Evolutionary conservation across 2,888 invertebrate species (phyloP).

Genomic region (Plagiodera versicolora): DNA sequence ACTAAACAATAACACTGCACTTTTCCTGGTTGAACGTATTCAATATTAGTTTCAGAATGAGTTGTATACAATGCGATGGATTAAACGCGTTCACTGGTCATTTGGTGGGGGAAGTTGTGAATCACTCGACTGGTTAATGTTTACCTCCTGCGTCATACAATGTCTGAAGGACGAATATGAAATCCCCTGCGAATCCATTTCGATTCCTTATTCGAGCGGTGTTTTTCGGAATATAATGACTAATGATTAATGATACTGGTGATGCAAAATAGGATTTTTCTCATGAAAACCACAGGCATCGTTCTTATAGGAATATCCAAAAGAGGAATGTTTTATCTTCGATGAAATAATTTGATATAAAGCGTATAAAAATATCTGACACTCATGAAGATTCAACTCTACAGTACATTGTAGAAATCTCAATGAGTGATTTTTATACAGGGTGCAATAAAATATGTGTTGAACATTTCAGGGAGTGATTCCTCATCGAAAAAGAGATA

Average conservation of each 20-base stretch:
- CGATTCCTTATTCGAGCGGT: constrained; percentile 27
- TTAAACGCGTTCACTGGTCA: constrained; percentile 37
- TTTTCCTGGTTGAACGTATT: constrained; percentile 24
- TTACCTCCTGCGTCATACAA: constrained; percentile 44
- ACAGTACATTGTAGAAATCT: too few relatives aligned
- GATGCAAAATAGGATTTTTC: constrained; percentile 10
- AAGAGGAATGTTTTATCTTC: too few relatives aligned
- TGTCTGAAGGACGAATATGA: constrained; percentile 42
- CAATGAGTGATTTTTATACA: too few relatives aligned
- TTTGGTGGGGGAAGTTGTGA: constrained; percentile 41
- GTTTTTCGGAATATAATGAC: constrained; percentile 15
- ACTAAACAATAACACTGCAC: constrained; percentile 15
- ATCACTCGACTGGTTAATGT: constrained; percentile 46
- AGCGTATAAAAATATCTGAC: too few relatives aligned
- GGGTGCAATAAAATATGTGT: too few relatives aligned
- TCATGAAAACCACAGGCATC: not conserved
- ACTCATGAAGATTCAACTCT: too few relatives aligned
- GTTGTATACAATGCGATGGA: constrained; percentile 19
- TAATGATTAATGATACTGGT: constrained; percentile 14
- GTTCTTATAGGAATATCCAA: too few relatives aligned
- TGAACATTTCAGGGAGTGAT: too few relatives aligned
- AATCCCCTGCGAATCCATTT: constrained; percentile 38
- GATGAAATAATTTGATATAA: too few relatives aligned
- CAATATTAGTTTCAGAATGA: constrained; percentile 25
- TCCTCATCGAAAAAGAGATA: too few relatives aligned